Conservation (phyloP, 2,888 invertebrate species). For the Diadromus collaris region DNA sequence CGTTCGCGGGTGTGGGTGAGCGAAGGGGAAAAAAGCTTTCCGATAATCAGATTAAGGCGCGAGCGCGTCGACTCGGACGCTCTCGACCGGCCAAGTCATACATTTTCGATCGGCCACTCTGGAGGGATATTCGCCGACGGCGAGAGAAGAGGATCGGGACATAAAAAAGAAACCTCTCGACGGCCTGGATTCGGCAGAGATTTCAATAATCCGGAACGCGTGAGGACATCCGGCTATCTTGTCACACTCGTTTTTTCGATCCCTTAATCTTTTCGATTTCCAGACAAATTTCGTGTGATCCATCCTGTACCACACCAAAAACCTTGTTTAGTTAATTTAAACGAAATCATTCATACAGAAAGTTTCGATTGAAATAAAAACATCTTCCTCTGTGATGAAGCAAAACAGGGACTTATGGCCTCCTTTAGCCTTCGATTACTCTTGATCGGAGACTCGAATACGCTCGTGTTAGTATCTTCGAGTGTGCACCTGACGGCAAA, state of each 20-base stretch:
- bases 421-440: too few relatives aligned
- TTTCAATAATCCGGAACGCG: constrained; percentile 1
- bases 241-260: too few relatives aligned
- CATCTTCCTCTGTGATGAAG: too few relatives aligned
- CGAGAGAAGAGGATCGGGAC: background rate
- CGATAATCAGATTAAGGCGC: constrained; percentile 64
- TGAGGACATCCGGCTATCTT: background rate
- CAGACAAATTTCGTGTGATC: background rate
- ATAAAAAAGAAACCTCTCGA: constrained; percentile 56
- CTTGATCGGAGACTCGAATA: too few relatives aligned
- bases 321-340: background rate
- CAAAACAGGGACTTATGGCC: background rate
- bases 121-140: constrained; percentile 14
- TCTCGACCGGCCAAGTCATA: constrained; percentile 59
- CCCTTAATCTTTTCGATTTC: too few relatives aligned
- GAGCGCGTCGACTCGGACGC: constrained; percentile 15
- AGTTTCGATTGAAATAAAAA: background rate
- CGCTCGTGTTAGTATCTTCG: background rate
- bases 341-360: background rate
- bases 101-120: constrained; percentile 66
- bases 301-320: background rate
- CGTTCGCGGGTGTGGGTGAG: constrained; percentile 1
- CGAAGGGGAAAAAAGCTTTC: constrained; percentile 45
- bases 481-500: constrained; percentile 24
- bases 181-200: constrained; percentile 25